Conservation (phyloP, 2,113 vertebrate species). For the Climacteris rufus region DNA sequence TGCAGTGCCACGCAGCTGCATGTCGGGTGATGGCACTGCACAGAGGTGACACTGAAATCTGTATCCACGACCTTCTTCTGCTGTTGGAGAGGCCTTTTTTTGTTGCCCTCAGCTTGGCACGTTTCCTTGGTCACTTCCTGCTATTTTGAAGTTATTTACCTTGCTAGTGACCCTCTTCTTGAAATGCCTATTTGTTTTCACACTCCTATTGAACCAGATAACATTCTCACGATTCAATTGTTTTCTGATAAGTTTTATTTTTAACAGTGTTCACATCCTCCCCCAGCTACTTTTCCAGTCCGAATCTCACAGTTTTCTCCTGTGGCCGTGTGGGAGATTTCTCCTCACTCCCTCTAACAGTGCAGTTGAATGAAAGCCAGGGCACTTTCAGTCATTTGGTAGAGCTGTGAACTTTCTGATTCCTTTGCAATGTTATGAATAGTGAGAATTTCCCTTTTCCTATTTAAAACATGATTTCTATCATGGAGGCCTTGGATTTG, state of each 20-base stretch:
- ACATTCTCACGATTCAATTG: slow-evolving; percentile 61
- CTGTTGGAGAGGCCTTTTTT: not conserved
- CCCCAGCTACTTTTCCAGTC: slow-evolving; percentile 5
- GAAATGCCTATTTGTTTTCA: slow-evolving; percentile 52
- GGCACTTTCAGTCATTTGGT: not conserved
- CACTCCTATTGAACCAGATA: slow-evolving; percentile 62
- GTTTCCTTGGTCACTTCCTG: slow-evolving; percentile 50
- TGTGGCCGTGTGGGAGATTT: not conserved
- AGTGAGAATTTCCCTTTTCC: not conserved
- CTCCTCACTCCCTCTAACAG: not conserved
- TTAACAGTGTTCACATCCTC: slow-evolving; percentile 59
- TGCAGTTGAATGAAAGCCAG: not conserved
- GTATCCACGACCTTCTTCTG: fast-evolving
- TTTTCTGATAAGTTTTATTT: slow-evolving; percentile 71
- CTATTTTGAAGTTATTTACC: slow-evolving; percentile 68
- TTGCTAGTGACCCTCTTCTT: slow-evolving; percentile 51
- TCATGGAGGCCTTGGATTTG: not conserved
- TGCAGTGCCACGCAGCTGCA: not conserved
- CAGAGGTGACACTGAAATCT: not conserved
- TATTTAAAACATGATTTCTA: not conserved
- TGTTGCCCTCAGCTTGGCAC: not conserved
- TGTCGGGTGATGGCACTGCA: not conserved
- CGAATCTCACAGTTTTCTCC: not conserved
- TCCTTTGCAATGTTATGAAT: not conserved
- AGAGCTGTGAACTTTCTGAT: not conserved